These are phyloP conservation scores for Oreochromis grahami DNA, from an alignment of 2,797 vertebrate species.

Conservation along the genomic window DNA sequence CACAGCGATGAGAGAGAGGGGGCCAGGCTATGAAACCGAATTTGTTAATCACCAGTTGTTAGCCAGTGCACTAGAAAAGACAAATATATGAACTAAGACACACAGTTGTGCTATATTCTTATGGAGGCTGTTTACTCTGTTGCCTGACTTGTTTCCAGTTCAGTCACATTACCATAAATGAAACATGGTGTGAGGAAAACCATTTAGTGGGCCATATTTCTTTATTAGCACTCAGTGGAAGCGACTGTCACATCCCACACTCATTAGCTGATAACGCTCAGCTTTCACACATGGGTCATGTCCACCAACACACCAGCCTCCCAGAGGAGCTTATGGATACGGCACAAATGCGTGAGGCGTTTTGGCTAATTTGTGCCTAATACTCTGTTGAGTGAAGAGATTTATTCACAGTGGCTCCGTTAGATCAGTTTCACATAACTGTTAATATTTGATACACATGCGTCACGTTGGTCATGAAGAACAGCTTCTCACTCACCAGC, in stretches of 20 bases:
- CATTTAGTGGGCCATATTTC: conserved; percentile 19
- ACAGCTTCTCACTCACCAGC: not conserved
- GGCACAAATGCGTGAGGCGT: not conserved
- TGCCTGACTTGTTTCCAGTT: not conserved
- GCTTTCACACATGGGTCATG: conserved; percentile 2
- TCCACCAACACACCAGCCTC: not conserved
- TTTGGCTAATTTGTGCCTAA: not conserved
- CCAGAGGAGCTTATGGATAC: not conserved
- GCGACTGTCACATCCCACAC: conserved; percentile 40
- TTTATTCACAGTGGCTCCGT: not conserved
- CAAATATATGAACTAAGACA: not conserved
- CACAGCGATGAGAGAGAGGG: not conserved
- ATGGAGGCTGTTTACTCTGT: not conserved
- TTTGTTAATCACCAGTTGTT: not conserved
- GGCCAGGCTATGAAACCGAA: not conserved
- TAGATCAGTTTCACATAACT: not conserved
- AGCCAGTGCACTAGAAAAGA: not conserved
- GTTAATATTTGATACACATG: conserved; percentile 3
- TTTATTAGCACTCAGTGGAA: conserved; percentile 41
- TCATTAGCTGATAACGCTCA: conserved; percentile 6
- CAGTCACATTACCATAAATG: not conserved
- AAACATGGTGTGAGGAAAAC: not conserved
- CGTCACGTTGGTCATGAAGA: not conserved
- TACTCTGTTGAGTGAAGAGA: not conserved
- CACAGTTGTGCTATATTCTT: not conserved